Evolutionary conservation across 2,113 vertebrate genomes (phyloP).

Genomic region (Castor canadensis): DNA sequence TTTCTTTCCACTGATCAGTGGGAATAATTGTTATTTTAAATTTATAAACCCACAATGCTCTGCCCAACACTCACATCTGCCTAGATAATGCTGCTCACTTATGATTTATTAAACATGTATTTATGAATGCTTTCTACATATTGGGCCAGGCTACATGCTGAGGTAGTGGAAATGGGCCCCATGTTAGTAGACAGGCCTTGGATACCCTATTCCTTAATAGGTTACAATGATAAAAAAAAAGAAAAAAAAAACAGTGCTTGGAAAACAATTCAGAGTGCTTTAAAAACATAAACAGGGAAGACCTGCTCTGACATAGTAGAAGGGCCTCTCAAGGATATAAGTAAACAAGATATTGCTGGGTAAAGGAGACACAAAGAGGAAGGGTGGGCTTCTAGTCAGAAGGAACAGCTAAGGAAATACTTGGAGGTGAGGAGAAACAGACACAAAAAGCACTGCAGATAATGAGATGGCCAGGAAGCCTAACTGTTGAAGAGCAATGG

Average conservation of each 20-base stretch:
- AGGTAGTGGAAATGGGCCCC: neutral
- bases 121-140: neutral
- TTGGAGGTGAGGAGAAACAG: neutral
- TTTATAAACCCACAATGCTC: neutral
- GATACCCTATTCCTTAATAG: neutral
- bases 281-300: no score
- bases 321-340: neutral
- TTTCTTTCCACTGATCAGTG: neutral
- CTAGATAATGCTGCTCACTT: neutral
- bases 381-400: no score
- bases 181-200: neutral
- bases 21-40: slow-evolving; percentile 4
- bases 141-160: neutral
- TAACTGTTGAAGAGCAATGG: no score
- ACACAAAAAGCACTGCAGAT: neutral
- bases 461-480: no score
- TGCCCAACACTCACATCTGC: neutral
- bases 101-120: neutral
- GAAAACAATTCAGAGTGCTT: no score
- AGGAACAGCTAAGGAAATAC: neutral
- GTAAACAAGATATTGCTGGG: no score
- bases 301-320: no score
- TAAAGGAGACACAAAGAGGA: neutral
- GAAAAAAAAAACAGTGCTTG: no score
- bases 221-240: neutral